Conservation (phyloP, 2,113 vertebrate species). For the Thomomys bottae region DNA sequence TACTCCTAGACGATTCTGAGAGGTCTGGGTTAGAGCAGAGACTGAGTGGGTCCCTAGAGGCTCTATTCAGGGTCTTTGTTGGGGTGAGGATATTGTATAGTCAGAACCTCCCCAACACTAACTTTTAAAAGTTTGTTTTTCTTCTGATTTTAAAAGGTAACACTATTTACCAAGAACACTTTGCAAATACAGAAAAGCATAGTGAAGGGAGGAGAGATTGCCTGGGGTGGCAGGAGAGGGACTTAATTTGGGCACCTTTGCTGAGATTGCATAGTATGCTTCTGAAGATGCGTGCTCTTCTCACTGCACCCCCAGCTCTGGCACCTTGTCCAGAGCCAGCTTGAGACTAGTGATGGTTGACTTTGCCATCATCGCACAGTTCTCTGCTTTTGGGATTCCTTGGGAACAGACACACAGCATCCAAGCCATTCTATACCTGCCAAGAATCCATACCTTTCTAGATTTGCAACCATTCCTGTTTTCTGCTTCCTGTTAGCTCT, state of each 20-base stretch:
- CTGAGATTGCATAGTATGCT: not conserved
- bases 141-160: not conserved
- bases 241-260: not conserved
- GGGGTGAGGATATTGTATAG: not conserved
- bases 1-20: not conserved
- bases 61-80: not conserved
- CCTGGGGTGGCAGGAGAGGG: not conserved
- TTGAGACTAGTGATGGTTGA: too few relatives aligned
- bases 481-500: not conserved
- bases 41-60: not conserved
- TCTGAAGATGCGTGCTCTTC: not conserved
- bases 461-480: not conserved
- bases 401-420: not conserved
- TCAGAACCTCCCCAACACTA: not conserved
- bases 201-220: too few relatives aligned
- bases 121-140: not conserved
- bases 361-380: too few relatives aligned
- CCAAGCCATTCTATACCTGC: too few relatives aligned
- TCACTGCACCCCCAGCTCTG: accelerated
- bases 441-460: not conserved
- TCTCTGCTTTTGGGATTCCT: not conserved
- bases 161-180: not conserved
- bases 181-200: not conserved
- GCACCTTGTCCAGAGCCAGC: not conserved
- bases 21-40: not conserved